Evolutionary conservation across 2,888 invertebrate species (phyloP), one percentile per base, ranked within the genome.

Genomic region (Lepidonotus clava): DNA sequence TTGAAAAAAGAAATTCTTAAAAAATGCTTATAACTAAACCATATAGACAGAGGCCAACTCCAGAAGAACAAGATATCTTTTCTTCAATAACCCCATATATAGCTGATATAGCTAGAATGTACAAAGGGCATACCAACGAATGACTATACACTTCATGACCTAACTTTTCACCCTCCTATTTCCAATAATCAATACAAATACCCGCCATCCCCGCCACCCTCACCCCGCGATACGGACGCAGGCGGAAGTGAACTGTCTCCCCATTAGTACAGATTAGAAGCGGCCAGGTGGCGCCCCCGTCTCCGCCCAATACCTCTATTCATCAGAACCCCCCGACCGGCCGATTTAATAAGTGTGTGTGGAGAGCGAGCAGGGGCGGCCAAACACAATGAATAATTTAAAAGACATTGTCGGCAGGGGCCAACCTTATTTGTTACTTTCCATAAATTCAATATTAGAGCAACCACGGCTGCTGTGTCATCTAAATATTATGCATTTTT

Each of bases 401-500:
- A 14, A 24, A n/a, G 34, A 67, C 67, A 36, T n/a, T 32, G 32
- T 24, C 71, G 6, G n/a, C 24, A 11, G 14, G 11, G 18, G n/a
- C 51, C 51, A 21, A 32, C 28, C 28, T 18, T 71, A 85, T 85
- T 85, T 76, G 85, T 85, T 85, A 76, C 66, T 28, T 67, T 67
- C 76, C 71, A 66, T 61, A 36, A 84, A 84, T 84, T 66, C 38
- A 41, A 85, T 76, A 71, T 71, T 67, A 76, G 85, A 18, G 40
- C 61, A 24, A 14, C 18, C 46, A n/a, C 36, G 67, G 1, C 24
- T 6, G n/a, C 24, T 8, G 51, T 76, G 85, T 85, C 85, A 76
- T 51, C 32, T 41, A 85, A 85, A 85, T 85, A 85, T 51, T 28
- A 85, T 85, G 85, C 66, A 85, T 84, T 36, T 84, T 84, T 84